A percentile compares a stretch with the other conserved stretches of the same genome.
phyloP scores from a whole-genome alignment of 1,140 invertebrate genomes.

The Tetragnatha versicolor region DNA sequence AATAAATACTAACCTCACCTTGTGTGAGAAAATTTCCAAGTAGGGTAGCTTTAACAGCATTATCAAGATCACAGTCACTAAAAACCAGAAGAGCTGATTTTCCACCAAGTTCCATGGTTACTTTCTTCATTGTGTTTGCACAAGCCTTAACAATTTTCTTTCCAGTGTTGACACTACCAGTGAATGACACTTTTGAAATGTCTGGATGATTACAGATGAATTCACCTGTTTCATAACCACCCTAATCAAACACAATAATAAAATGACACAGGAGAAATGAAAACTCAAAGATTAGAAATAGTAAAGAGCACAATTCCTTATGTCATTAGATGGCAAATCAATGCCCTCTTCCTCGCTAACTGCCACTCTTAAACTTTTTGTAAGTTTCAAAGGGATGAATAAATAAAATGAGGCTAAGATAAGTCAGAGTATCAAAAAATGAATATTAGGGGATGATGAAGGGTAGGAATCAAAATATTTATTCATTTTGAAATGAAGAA shows the following conservation, averaged over 20 bases:
- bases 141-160: constrained; percentile 64
- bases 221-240: constrained; percentile 67
- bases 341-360: no score
- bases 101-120: constrained; percentile 72
- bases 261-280: no score
- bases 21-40: constrained; percentile 56
- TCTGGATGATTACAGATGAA: constrained; percentile 68
- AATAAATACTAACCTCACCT: constrained; percentile 46
- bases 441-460: no score
- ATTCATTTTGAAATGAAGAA: not conserved
- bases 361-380: not conserved
- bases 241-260: no score
- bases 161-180: constrained; percentile 69
- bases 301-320: no score
- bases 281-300: no score
- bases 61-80: constrained; percentile 67
- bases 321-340: no score
- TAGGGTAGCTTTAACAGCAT: constrained; percentile 63
- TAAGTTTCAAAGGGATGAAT: not conserved
- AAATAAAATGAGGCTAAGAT: no score
- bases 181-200: constrained; percentile 68
- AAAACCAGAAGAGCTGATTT: constrained; percentile 72
- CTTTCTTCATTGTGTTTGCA: constrained; percentile 68
- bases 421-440: no score
- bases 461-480: not conserved